phyloP scores from a whole-genome alignment of 2,888 invertebrate genomes.

The Pristionchus maxplancki region DNA sequence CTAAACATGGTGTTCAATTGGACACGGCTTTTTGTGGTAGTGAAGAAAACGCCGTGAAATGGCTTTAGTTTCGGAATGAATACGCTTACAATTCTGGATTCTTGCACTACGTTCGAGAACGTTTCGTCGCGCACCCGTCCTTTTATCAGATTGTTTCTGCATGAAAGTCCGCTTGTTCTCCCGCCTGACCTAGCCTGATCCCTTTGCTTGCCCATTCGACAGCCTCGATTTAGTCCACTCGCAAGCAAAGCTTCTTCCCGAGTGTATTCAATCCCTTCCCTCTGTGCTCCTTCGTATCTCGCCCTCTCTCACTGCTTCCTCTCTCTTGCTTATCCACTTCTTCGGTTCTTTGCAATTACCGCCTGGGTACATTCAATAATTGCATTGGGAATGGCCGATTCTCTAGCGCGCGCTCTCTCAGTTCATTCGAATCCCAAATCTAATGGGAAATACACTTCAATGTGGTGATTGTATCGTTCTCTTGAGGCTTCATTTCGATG shows the following conservation, averaged over 20 bases:
- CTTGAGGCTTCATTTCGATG: conserved; percentile 12
- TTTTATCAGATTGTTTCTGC: neutral
- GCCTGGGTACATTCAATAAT: neutral
- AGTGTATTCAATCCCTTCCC: conserved; percentile 28
- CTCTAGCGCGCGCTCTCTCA: conserved; percentile 14
- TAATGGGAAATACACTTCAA: neutral
- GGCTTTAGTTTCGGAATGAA: conserved; percentile 27
- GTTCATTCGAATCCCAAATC: neutral
- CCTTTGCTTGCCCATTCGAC: neutral
- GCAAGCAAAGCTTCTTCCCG: conserved; percentile 29
- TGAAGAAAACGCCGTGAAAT: conserved; percentile 17
- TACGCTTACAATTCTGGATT: conserved; percentile 12
- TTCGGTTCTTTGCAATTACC: neutral
- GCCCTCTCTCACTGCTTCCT: neutral
- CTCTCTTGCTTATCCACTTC: conserved; percentile 11
- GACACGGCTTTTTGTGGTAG: conserved; percentile 32
- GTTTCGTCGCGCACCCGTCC: conserved; percentile 24
- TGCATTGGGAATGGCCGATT: conserved; percentile 28
- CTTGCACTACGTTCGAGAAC: conserved; percentile 14
- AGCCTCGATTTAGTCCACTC: conserved; percentile 8
- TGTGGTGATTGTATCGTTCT: conserved; percentile 24
- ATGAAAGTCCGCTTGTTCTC: conserved; percentile 8
- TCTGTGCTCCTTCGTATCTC: neutral
- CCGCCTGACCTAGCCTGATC: neutral
- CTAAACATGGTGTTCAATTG: conserved; percentile 40